Evolutionary conservation across 2,888 invertebrate species (phyloP).

Genomic region (Argyresthia goedartella): DNA sequence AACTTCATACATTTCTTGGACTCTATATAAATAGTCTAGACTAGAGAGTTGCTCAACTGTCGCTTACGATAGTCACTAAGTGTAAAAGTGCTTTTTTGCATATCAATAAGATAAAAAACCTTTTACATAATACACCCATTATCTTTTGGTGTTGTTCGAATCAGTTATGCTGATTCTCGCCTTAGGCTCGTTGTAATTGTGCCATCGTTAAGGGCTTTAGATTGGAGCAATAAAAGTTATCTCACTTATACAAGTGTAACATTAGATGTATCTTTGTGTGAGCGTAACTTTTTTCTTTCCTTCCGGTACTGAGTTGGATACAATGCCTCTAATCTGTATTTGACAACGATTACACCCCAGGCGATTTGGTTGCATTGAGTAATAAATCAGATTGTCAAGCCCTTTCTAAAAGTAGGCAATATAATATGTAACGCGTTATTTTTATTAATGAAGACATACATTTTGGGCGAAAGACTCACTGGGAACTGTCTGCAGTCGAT

Average conservation of each 20-base stretch:
- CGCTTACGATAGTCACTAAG: too few relatives aligned
- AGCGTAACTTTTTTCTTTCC: not conserved
- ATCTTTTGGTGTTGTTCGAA: not conserved
- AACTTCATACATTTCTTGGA: too few relatives aligned
- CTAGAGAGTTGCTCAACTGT: too few relatives aligned
- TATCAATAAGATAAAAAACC: not conserved
- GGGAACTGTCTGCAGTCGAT: too few relatives aligned
- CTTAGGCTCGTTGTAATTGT: not conserved
- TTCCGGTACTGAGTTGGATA: not conserved
- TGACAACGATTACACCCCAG: not conserved
- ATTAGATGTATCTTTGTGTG: too few relatives aligned
- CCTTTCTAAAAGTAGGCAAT: not conserved
- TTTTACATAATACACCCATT: not conserved
- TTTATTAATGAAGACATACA: too few relatives aligned
- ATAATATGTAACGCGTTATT: too few relatives aligned
- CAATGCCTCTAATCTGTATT: not conserved
- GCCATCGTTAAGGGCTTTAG: not conserved
- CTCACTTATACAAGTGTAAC: not conserved
- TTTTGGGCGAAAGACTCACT: too few relatives aligned
- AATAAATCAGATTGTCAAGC: not conserved
- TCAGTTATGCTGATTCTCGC: not conserved
- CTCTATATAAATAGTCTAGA: too few relatives aligned
- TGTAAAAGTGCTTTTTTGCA: not conserved
- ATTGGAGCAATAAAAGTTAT: not conserved
- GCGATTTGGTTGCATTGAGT: not conserved